Percentiles rank a stretch among this genome's conserved stretches.
Evolutionary conservation across 2,888 invertebrate species (phyloP).

Genomic region (Amphipoea lucens): DNA sequence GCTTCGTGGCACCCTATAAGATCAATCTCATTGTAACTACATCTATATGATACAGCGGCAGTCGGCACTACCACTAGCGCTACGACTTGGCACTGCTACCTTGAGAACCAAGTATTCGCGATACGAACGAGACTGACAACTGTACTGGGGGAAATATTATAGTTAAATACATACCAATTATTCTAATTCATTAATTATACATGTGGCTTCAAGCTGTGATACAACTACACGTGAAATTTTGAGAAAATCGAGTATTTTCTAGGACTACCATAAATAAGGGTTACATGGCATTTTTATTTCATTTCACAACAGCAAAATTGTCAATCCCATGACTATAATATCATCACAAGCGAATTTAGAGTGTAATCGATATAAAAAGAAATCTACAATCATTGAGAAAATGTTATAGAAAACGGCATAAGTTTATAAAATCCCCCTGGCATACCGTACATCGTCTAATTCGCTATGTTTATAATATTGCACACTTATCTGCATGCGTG

Average conservation of each 20-base stretch:
- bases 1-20: conserved; percentile 76
- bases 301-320: conserved; percentile 25
- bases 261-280: conserved; percentile 26
- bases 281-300: conserved; percentile 53
- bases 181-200: conserved; percentile 37
- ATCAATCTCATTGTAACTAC: conserved; percentile 76
- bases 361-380: conserved; percentile 39
- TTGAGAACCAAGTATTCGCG: conserved; percentile 66
- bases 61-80: conserved; percentile 56
- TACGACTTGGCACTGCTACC: conserved; percentile 78
- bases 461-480: conserved; percentile 46
- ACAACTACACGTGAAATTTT: conserved; percentile 42
- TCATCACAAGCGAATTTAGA: conserved; percentile 47
- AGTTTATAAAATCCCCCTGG: conserved; percentile 53
- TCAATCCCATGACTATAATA: conserved; percentile 22
- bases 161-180: conserved; percentile 44
- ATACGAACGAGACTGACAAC: conserved; percentile 27
- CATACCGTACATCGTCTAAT: conserved; percentile 48
- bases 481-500: conserved; percentile 38
- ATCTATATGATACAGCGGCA: conserved; percentile 67
- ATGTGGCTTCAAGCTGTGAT: conserved; percentile 53
- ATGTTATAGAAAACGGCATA: conserved; percentile 44
- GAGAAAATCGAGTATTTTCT: conserved; percentile 17
- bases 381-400: conserved; percentile 49
- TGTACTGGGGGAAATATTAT: conserved; percentile 18